Base-by-base conservation (phyloP, 2,888 invertebrate genomes). In the Netelia virgata region DNA sequence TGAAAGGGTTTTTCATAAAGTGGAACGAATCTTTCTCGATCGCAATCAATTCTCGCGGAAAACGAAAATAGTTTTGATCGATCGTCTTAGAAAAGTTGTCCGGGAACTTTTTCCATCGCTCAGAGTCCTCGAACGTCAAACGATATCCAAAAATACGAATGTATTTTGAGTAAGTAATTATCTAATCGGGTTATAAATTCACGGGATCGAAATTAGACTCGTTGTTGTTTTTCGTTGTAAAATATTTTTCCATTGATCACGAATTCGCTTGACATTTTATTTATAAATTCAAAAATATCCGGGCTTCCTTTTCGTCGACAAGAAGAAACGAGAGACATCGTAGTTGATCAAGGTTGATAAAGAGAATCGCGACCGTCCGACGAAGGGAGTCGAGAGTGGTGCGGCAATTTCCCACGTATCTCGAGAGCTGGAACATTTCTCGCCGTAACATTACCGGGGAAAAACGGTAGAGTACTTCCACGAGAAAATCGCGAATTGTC, bases 401-500 rank as follows among this genome's bases (percentile, higher is more conserved):
- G 20, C 23, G 43, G 20, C 23, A 18, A 43, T 66, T 77, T 75
- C 61, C 59, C 41, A 18, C 50, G 66, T 76, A 61, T 83, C 79
- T 59, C 68, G 69, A 36, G 72, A 66, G 80, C 68, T 53, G 53
- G 59, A 3, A 57, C 53, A 64, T 79, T 79, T 66, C 64, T 66
- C 69, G 20, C 64, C 41, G 36, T 55, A 75, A 72, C 63, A 75
- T 73, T 78, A 81, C 66, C 6, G 72, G 70, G 70, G 83, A 85
- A 81, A 76, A 84, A 79, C 83, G 82, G 75, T 72, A 68, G 78
- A 59, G 72, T 68, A 83, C 83, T 86, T 83, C 80, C 84, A 82
- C 76, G 83, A 84, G 87, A 86, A 89, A 88, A 88, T 89, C 88
- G 88, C 84, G 84, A 83, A 86, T 82, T 77, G 87, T 86, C 78